Evolutionary conservation across 1,140 invertebrate genomes (phyloP).

Genomic region (Drosophila parvula): DNA sequence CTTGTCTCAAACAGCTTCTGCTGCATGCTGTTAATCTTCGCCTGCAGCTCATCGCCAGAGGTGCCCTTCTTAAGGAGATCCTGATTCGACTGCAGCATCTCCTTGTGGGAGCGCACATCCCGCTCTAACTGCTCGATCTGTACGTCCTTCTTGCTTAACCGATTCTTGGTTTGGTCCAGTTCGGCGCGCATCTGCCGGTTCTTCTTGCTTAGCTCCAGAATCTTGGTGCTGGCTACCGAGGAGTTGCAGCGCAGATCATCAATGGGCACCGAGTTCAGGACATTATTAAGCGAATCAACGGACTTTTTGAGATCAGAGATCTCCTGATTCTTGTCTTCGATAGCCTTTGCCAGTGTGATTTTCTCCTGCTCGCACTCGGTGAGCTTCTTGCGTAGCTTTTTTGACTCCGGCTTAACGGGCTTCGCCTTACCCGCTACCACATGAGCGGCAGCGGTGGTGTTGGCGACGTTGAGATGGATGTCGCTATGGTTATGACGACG

Average conservation of each 20-base stretch:
- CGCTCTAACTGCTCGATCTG: constrained; percentile 84
- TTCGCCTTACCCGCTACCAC: constrained; percentile 49
- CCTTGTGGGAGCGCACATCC: constrained; percentile 75
- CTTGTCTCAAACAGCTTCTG: constrained; percentile 88
- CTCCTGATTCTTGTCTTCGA: constrained; percentile 84
- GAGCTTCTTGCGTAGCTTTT: constrained; percentile 70
- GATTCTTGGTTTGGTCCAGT: constrained; percentile 84
- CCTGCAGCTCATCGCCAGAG: constrained; percentile 85
- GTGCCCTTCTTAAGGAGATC: constrained; percentile 51
- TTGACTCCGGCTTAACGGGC: constrained; percentile 38
- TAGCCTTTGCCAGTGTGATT: constrained; percentile 53
- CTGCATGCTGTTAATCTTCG: constrained; percentile 86
- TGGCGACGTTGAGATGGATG: background rate
- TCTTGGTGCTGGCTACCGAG: constrained; percentile 85
- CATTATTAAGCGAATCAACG: constrained; percentile 85
- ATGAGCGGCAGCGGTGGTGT: constrained; percentile 17
- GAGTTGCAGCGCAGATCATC: constrained; percentile 85
- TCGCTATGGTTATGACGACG: constrained; percentile 26
- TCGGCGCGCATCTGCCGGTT: constrained; percentile 86
- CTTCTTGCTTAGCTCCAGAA: constrained; percentile 86
- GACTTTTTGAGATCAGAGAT: constrained; percentile 85
- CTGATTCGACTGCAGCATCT: constrained; percentile 40
- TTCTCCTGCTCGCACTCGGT: constrained; percentile 63
- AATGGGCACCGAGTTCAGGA: constrained; percentile 84
- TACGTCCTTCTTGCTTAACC: constrained; percentile 74